These are phyloP conservation scores for Trinectes maculatus DNA, from an alignment of 2,113 vertebrate genomes.

Conservation along the genomic window DNA sequence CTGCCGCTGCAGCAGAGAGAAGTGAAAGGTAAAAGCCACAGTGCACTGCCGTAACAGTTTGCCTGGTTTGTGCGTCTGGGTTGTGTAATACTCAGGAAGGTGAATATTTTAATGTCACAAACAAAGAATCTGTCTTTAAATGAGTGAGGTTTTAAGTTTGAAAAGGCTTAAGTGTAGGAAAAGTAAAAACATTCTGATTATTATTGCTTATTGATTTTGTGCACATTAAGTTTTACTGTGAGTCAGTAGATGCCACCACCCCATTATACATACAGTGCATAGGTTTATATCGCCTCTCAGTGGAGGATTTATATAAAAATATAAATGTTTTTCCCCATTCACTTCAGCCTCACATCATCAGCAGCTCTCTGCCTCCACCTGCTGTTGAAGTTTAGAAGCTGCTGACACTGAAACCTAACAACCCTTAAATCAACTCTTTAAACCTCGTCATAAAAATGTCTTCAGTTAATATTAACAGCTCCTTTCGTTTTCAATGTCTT, in stretches of 20 bases:
- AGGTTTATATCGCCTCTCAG: slow-evolving; percentile 34
- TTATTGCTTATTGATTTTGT: too few relatives aligned
- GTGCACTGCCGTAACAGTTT: too few relatives aligned
- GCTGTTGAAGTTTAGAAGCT: slow-evolving; percentile 19
- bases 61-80: too few relatives aligned
- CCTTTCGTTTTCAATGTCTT: too few relatives aligned
- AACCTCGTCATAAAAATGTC: neutral
- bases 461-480: neutral
- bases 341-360: neutral
- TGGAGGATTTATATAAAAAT: too few relatives aligned
- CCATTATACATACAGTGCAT: fast-evolving
- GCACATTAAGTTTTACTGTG: neutral
- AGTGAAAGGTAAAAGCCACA: slow-evolving; percentile 12
- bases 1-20: slow-evolving; percentile 3
- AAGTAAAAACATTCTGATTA: too few relatives aligned
- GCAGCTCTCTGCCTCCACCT: slow-evolving; percentile 34
- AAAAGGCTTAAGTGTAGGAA: too few relatives aligned
- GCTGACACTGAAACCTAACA: neutral
- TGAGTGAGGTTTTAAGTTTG: too few relatives aligned
- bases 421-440: neutral
- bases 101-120: too few relatives aligned
- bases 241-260: neutral
- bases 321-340: too few relatives aligned
- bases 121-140: too few relatives aligned
- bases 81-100: too few relatives aligned